A percentile compares a stretch with the other conserved stretches of the same genome.
phyloP scores from a whole-genome alignment of 2,113 vertebrate species.

The Aptenodytes patagonicus region DNA sequence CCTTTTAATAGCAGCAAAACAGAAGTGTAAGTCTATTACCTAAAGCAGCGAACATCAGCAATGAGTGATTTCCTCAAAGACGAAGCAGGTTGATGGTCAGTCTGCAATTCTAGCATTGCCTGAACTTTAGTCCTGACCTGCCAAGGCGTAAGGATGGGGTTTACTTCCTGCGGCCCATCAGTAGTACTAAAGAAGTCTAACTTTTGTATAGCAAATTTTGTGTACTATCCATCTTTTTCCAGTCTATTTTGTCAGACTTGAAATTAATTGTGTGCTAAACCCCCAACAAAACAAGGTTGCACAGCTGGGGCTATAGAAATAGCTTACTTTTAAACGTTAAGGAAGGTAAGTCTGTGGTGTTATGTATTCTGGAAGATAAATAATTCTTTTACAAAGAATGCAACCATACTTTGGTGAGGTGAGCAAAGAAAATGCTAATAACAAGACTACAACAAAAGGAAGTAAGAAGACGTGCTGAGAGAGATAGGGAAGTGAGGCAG shows the following conservation, averaged over 20 bases:
- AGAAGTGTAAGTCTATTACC: neutral
- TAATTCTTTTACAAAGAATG: neutral
- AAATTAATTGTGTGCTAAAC: neutral
- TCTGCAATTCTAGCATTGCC: neutral
- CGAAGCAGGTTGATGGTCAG: neutral
- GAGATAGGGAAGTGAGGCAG: constrained; percentile 23
- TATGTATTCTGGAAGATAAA: neutral
- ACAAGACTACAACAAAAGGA: neutral
- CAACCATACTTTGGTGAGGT: neutral
- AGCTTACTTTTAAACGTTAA: neutral
- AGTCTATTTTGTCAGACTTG: neutral
- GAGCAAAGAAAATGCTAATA: neutral
- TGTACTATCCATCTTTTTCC: neutral
- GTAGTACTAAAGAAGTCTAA: neutral
- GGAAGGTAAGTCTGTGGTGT: neutral
- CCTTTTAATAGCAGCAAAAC: neutral
- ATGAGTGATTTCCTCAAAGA: neutral
- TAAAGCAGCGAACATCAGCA: neutral
- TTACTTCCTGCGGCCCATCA: neutral
- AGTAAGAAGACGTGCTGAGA: neutral
- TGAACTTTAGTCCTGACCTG: neutral
- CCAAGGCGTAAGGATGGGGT: neutral
- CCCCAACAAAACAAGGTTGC: neutral
- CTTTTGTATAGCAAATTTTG: neutral
- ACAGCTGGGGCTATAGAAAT: neutral